Percentiles rank a stretch among this genome's conserved stretches.
Conservation (phyloP, 2,797 vertebrate genomes). For the Chrosomus eos region DNA sequence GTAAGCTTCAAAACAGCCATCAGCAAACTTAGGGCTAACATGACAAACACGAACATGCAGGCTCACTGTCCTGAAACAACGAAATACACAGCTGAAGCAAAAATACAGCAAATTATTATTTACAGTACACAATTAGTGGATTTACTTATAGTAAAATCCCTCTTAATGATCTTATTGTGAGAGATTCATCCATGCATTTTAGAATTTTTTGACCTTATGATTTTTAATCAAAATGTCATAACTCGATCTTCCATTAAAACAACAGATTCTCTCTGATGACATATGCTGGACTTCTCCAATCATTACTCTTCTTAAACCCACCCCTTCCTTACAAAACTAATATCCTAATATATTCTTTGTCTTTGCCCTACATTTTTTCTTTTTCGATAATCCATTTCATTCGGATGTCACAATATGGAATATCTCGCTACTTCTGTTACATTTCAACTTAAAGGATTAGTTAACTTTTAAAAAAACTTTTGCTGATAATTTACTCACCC, state of each 20-base stretch:
- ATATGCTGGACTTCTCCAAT: background rate
- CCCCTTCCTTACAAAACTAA: background rate
- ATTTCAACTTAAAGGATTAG: too few species aligned
- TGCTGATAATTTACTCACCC: too few species aligned
- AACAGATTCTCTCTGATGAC: background rate
- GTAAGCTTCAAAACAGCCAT: constrained; percentile 69
- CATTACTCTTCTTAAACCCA: background rate
- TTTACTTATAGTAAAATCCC: background rate
- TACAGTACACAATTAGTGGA: background rate
- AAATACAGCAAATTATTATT: background rate
- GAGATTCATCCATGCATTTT: background rate
- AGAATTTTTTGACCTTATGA: background rate
- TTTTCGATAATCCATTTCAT: background rate
- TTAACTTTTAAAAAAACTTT: too few species aligned
- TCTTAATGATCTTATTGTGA: background rate
- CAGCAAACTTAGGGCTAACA: constrained; percentile 54
- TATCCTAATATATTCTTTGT: too few species aligned
- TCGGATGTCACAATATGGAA: background rate
- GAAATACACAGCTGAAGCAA: background rate
- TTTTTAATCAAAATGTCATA: too few species aligned
- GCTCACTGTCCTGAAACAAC: background rate
- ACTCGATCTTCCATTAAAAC: background rate
- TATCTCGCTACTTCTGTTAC: background rate
- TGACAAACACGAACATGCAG: constrained; percentile 35
- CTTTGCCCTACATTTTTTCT: background rate